phyloP scores from a whole-genome alignment of 1,140 invertebrate genomes.

The Chrysoperla carnea region DNA sequence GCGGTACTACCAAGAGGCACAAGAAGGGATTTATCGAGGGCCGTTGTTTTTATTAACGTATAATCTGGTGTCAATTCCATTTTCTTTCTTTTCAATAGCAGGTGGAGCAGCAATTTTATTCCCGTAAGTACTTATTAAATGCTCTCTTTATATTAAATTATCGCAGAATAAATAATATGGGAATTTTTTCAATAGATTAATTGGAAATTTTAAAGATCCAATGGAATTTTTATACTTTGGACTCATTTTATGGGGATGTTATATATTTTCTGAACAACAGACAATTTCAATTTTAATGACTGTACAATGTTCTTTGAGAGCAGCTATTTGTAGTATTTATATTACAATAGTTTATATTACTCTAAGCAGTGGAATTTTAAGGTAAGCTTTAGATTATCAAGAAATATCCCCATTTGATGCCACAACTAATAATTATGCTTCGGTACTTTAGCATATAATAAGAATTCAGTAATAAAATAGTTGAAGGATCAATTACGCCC shows the following conservation, averaged over 20 bases:
- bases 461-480: no score
- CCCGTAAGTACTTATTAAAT: conserved; percentile 39
- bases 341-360: conserved; percentile 54
- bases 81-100: conserved; percentile 52
- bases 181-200: conserved; percentile 20
- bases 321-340: conserved; percentile 57
- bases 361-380: conserved; percentile 60
- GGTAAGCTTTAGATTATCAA: conserved; percentile 33
- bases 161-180: no score
- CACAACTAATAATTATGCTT: no score
- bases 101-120: conserved; percentile 49
- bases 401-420: conserved; percentile 18
- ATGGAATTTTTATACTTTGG: conserved; percentile 37
- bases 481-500: no score
- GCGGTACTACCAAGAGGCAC: conserved; percentile 74
- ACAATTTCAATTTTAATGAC: conserved; percentile 66
- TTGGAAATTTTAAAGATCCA: conserved; percentile 26
- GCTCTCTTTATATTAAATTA: not conserved
- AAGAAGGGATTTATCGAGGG: conserved; percentile 73
- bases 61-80: conserved; percentile 58
- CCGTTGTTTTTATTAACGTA: conserved; percentile 66
- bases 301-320: conserved; percentile 55
- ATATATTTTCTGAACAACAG: conserved; percentile 68
- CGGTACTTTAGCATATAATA: no score
- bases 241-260: conserved; percentile 59